Evolutionary conservation across 2,113 vertebrate genomes (phyloP).

Genomic region (Pao palembangensis): DNA sequence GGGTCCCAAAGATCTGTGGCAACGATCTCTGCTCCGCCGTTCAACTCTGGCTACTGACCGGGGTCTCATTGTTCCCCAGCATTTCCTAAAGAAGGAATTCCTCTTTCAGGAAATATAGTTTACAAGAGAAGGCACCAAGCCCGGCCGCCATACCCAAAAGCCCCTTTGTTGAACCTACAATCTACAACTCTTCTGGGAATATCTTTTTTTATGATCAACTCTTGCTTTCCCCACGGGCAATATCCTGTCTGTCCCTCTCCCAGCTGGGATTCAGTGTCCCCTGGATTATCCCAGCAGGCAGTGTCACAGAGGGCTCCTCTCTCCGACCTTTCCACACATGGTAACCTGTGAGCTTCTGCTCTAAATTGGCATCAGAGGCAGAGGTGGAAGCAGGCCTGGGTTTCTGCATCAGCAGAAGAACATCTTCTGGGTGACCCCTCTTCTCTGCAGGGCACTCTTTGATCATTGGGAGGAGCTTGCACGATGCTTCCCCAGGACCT

Average conservation of each 20-base stretch:
- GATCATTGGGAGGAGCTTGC: slow-evolving; percentile 44
- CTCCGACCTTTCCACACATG: slow-evolving; percentile 41
- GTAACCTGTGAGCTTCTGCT: slow-evolving; percentile 4
- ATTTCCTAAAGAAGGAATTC: slow-evolving; percentile 74
- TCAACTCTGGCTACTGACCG: slow-evolving; percentile 52
- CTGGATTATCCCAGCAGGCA: slow-evolving; percentile 49
- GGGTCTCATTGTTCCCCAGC: slow-evolving; percentile 68
- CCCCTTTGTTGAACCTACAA: not conserved
- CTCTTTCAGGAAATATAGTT: slow-evolving; percentile 77
- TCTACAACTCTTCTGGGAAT: slow-evolving; percentile 44
- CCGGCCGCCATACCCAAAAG: slow-evolving; percentile 32
- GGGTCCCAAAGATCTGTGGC: slow-evolving; percentile 46
- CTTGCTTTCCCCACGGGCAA: slow-evolving; percentile 40
- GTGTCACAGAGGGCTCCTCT: slow-evolving; percentile 18
- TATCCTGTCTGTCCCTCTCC: slow-evolving; percentile 15
- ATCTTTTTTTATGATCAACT: slow-evolving; percentile 34
- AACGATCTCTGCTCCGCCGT: slow-evolving; percentile 46
- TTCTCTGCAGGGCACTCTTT: slow-evolving; percentile 48
- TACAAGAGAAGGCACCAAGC: slow-evolving; percentile 66
- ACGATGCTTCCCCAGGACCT: slow-evolving; percentile 19
- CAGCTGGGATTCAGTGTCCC: slow-evolving; percentile 18
- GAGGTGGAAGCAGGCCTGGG: not conserved
- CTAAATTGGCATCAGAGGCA: slow-evolving; percentile 10
- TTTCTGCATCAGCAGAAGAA: slow-evolving; percentile 51
- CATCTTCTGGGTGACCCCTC: slow-evolving; percentile 45